Conservation (phyloP, 1,140 invertebrate genomes). For the Lanistes nyassanus region DNA sequence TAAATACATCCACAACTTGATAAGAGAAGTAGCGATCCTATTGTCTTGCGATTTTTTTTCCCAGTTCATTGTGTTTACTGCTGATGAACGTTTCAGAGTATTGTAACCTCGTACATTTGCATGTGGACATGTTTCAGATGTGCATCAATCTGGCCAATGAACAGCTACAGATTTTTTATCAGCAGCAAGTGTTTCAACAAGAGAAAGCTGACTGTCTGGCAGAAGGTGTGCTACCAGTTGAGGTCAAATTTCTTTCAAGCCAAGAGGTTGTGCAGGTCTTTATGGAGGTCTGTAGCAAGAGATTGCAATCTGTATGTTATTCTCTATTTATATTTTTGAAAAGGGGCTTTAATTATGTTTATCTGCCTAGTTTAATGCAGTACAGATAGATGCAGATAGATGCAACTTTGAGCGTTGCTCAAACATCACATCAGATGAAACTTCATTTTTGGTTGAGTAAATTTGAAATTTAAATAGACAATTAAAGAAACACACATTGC, state of each 20-base stretch:
- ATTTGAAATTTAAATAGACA: too few species aligned
- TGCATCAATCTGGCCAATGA: constrained; percentile 57
- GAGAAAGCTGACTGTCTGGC: constrained; percentile 82
- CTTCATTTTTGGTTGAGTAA: too few species aligned
- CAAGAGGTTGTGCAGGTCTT: constrained; percentile 60
- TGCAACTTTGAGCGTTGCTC: too few species aligned
- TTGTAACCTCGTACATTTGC: constrained; percentile 74
- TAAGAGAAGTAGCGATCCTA: too few species aligned
- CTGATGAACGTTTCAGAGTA: background rate
- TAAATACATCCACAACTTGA: too few species aligned
- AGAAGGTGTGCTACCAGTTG: constrained; percentile 75
- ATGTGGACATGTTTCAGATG: constrained; percentile 82
- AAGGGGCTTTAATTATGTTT: too few species aligned
- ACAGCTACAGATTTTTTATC: constrained; percentile 80
- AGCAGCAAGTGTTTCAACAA: constrained; percentile 85
- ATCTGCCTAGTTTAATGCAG: too few species aligned
- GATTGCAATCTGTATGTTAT: background rate
- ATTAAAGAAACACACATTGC: too few species aligned
- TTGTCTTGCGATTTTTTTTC: too few species aligned
- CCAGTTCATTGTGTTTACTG: background rate
- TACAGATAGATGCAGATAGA: too few species aligned
- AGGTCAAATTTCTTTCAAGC: constrained; percentile 82
- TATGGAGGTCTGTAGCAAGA: constrained; percentile 51
- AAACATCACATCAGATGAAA: too few species aligned
- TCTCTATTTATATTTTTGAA: too few species aligned